These are phyloP conservation scores for Cacatua alba DNA, from an alignment of 2,113 vertebrate species.

Conservation along the genomic window DNA sequence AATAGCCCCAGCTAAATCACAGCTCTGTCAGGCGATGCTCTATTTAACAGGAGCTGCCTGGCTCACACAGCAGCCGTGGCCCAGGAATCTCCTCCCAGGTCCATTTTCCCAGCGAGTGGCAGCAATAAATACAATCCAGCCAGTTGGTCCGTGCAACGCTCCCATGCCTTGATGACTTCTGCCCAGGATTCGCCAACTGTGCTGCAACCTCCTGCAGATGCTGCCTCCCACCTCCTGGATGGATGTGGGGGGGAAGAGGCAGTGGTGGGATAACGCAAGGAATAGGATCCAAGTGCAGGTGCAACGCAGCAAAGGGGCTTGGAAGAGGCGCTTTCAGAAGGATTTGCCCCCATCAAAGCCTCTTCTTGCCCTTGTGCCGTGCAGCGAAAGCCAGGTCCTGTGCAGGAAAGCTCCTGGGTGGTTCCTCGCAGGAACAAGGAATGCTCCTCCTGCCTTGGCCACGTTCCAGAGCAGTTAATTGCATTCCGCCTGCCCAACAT, in stretches of 20 bases:
- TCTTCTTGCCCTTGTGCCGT: neutral
- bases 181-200: conserved; percentile 19
- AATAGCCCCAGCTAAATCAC: conserved; percentile 56
- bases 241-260: neutral
- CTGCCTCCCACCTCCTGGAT: neutral
- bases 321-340: neutral
- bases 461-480: conserved; percentile 51
- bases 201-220: conserved; percentile 8
- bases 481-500: conserved; percentile 35
- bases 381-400: neutral
- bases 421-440: neutral
- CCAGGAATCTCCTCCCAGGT: conserved; percentile 50
- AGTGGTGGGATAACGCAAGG: accelerated
- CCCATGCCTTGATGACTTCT: conserved; percentile 10
- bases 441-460: conserved; percentile 34
- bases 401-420: neutral
- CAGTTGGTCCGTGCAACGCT: conserved; percentile 45
- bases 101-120: conserved; percentile 56
- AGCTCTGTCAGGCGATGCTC: conserved; percentile 60
- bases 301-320: neutral
- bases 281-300: accelerated
- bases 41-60: conserved; percentile 56
- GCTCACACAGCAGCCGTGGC: neutral
- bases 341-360: neutral
- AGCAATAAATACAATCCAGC: conserved; percentile 60